phyloP scores from a whole-genome alignment of 2,888 invertebrate species.

The Oxycera nigricornis region DNA sequence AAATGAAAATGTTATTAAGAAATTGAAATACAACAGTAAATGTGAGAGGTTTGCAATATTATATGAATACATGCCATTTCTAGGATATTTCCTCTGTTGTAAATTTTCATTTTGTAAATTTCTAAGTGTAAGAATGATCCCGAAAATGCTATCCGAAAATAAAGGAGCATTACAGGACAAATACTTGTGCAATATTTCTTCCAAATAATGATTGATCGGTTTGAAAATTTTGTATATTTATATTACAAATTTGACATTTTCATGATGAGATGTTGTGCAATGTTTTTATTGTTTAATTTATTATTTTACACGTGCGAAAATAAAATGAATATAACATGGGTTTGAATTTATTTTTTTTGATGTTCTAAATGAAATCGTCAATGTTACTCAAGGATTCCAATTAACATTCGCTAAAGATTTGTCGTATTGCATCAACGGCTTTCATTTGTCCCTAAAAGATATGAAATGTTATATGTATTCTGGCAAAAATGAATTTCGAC shows the following conservation, averaged over 20 bases:
- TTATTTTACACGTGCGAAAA: too few relatives aligned
- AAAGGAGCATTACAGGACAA: not conserved
- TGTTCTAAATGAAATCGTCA: too few relatives aligned
- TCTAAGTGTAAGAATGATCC: not conserved
- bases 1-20: not conserved
- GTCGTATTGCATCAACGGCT: too few relatives aligned
- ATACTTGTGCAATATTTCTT: slow-evolving; percentile 29
- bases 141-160: not conserved
- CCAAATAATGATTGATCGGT: not conserved
- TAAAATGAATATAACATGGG: too few relatives aligned
- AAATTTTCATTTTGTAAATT: slow-evolving; percentile 11
- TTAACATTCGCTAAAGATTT: too few relatives aligned
- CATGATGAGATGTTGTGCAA: not conserved
- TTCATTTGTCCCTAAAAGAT: too few relatives aligned
- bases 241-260: too few relatives aligned
- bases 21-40: not conserved
- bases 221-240: not conserved
- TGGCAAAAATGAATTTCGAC: too few relatives aligned
- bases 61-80: slow-evolving; percentile 28
- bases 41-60: slow-evolving; percentile 22
- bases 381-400: too few relatives aligned
- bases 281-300: too few relatives aligned
- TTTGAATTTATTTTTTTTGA: too few relatives aligned
- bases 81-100: slow-evolving; percentile 32
- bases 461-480: too few relatives aligned